phyloP scores from a whole-genome alignment of 2,888 invertebrate species.

The Plutella xylostella region DNA sequence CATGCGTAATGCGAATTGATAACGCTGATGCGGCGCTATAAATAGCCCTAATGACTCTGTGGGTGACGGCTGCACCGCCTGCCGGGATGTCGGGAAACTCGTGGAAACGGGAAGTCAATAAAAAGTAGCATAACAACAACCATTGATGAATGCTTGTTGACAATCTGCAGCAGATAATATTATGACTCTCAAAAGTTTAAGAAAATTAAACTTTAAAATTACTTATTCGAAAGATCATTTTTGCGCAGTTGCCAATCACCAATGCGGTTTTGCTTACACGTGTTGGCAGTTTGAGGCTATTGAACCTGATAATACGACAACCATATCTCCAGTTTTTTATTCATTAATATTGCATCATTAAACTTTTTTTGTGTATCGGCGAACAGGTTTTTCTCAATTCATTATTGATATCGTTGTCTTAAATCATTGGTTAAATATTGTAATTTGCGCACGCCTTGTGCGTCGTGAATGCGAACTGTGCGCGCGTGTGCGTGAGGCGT shows the following conservation, averaged over 20 bases:
- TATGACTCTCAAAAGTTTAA: too few species aligned
- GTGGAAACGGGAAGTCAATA: too few species aligned
- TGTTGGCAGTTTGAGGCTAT: conserved; percentile 60
- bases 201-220: too few species aligned
- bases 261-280: conserved; percentile 61
- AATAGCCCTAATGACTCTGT: too few species aligned
- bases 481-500: too few species aligned
- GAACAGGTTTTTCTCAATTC: background rate
- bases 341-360: conserved; percentile 52
- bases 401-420: background rate
- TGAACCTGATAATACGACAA: conserved; percentile 67
- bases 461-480: background rate
- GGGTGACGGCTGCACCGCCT: too few species aligned
- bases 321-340: conserved; percentile 53
- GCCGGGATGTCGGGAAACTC: too few species aligned
- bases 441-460: background rate
- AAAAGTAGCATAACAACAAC: background rate
- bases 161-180: too few species aligned
- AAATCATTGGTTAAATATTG: background rate
- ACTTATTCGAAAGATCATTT: too few species aligned
- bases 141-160: too few species aligned
- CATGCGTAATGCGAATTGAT: conserved; percentile 3
- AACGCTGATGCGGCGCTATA: conserved; percentile 1
- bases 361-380: conserved; percentile 29
- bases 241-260: background rate